Base-by-base conservation (phyloP, 2,888 invertebrate genomes). In the Eilema griseolum region DNA sequence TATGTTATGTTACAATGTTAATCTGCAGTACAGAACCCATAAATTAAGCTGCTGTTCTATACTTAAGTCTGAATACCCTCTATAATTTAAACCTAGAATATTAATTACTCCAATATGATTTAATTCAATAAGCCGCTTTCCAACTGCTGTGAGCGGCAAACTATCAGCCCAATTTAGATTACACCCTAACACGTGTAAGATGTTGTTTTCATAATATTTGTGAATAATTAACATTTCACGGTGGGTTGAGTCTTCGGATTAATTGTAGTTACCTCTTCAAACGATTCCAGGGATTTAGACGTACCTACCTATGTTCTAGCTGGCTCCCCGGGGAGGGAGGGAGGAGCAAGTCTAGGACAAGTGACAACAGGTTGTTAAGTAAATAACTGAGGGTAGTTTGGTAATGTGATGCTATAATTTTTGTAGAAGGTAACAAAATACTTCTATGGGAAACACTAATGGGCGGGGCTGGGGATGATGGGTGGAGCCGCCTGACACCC, bases 161-260 rank as follows among this genome's bases (percentile, higher is more conserved):
- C 64, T 46, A 14, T 69, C 16, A 20, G 60, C 60, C 60, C 41
- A 46, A 20, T 3, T n/a, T 16, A 24, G 41, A 23, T n/a, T 10
- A 10, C 11, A 16, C 31, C 69, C 52, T 69, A 23, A 60, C n/a
- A 23, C 41, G 23, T 59, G 28, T 59, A 23, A 37, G 37, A 46
- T 64, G 60, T 69, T 69, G 69, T 65, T 69, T 69, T 64, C 56
- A 60, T 41, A 62, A 66, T 66, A 66, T 66, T 70, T 59, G 66
- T 46, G 57, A 70, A 70, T 66, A 70, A 70, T 70, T 66, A 70
- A 62, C 70, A 62, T 57, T 11, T 41, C 14, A 46, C 28, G 59
- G 66, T 41, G 61, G 64, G 31, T n/a, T 70, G 31, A 8, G 41
- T 66, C 46, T 69, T 57, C 66, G 57, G 46, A 62, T 70, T 62